These are phyloP conservation scores for Peucedramus taeniatus DNA, from an alignment of 2,113 vertebrate genomes.

Conservation along the genomic window DNA sequence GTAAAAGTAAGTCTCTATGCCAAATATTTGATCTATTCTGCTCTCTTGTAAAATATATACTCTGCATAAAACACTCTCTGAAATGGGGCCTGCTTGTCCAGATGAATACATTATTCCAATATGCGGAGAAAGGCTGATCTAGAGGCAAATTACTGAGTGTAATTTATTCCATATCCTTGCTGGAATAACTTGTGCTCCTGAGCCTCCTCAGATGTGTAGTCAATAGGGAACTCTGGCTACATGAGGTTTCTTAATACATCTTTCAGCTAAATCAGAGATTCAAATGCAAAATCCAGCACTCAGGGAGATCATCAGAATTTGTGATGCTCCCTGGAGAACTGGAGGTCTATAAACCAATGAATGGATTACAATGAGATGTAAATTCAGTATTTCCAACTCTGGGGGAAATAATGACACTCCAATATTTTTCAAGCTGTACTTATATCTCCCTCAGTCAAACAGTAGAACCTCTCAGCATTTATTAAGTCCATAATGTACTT, in stretches of 20 bases:
- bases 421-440: background rate
- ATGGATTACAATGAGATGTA: slow-evolving; percentile 52
- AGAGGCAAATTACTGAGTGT: slow-evolving; percentile 33
- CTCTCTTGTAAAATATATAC: background rate
- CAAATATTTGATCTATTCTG: slow-evolving; percentile 52
- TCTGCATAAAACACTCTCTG: slow-evolving; percentile 21
- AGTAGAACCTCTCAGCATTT: background rate
- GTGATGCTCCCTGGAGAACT: slow-evolving; percentile 37
- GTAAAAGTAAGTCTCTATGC: background rate
- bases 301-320: slow-evolving; percentile 47
- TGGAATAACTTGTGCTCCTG: slow-evolving; percentile 42
- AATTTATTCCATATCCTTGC: slow-evolving; percentile 50
- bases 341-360: slow-evolving; percentile 57
- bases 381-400: slow-evolving; percentile 24
- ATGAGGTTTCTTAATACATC: slow-evolving; percentile 42
- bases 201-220: slow-evolving; percentile 40
- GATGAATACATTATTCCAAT: slow-evolving; percentile 50
- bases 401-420: background rate
- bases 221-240: slow-evolving; percentile 53
- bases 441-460: background rate
- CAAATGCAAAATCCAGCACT: slow-evolving; percentile 45
- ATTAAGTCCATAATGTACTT: background rate
- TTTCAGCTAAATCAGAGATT: slow-evolving; percentile 68
- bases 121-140: slow-evolving; percentile 33
- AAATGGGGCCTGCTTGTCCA: slow-evolving; percentile 35